These are phyloP conservation scores for Drosophila greeni DNA, from an alignment of 2,888 invertebrate genomes.

Conservation along the genomic window DNA sequence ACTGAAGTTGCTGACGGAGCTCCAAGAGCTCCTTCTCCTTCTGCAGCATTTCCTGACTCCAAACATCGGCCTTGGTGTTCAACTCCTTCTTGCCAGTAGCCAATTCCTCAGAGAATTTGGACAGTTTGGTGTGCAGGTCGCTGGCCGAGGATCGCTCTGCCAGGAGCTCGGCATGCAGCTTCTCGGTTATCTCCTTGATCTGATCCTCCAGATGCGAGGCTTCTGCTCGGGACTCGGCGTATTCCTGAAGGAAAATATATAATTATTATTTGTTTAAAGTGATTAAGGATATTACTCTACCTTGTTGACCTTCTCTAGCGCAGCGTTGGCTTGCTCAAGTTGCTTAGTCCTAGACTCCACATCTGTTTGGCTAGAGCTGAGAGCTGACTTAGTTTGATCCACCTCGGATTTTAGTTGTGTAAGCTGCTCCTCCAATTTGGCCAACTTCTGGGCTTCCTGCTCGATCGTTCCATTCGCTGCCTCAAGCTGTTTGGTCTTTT, in stretches of 20 bases:
- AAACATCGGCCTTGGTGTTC: slow-evolving; percentile 56
- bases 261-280: too few species aligned
- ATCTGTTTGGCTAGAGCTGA: slow-evolving; percentile 18
- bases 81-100: slow-evolving; percentile 55
- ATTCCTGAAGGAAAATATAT: slow-evolving; percentile 28
- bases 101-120: slow-evolving; percentile 62
- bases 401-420: slow-evolving; percentile 19
- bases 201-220: slow-evolving; percentile 81
- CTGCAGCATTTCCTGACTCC: slow-evolving; percentile 55
- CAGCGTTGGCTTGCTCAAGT: slow-evolving; percentile 48
- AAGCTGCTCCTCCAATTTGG: slow-evolving; percentile 39
- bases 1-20: slow-evolving; percentile 55
- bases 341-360: slow-evolving; percentile 40
- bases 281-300: neutral
- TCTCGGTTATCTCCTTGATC: slow-evolving; percentile 77
- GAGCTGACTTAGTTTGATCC: slow-evolving; percentile 7
- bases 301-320: slow-evolving; percentile 48
- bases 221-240: slow-evolving; percentile 74
- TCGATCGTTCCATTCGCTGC: slow-evolving; percentile 12
- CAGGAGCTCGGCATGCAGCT: slow-evolving; percentile 61
- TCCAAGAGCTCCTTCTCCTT: slow-evolving; percentile 65
- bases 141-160: slow-evolving; percentile 39
- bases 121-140: slow-evolving; percentile 54
- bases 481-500: slow-evolving; percentile 32
- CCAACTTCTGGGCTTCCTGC: slow-evolving; percentile 28